Evolutionary conservation across 2,888 invertebrate genomes (phyloP).

Genomic region (Acanthosepion pharaonis): DNA sequence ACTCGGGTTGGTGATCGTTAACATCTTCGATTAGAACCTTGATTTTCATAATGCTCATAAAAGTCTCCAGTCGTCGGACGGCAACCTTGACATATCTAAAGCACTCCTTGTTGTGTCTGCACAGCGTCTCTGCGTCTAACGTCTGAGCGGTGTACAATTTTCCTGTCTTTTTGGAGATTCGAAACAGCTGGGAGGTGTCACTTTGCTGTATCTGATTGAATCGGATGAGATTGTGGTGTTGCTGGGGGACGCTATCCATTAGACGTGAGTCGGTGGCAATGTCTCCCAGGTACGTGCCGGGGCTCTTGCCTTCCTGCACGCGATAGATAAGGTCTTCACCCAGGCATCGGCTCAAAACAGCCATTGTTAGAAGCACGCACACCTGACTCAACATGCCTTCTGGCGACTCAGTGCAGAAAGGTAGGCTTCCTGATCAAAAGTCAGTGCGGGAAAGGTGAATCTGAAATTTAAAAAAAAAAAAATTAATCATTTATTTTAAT

Average conservation of each 20-base stretch:
- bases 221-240: not conserved
- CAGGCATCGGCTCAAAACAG: not conserved
- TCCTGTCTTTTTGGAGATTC: not conserved
- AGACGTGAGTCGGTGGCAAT: not conserved
- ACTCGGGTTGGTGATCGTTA: not conserved
- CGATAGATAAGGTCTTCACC: not conserved
- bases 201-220: not conserved
- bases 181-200: not conserved
- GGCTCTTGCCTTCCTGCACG: not conserved
- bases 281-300: not conserved
- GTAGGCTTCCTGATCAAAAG: not conserved
- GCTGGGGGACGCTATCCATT: not conserved
- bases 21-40: not conserved
- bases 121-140: not conserved
- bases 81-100: not conserved
- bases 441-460: not conserved
- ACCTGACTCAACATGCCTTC: conserved; percentile 5
- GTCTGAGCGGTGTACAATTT: not conserved
- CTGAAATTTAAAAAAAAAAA: not conserved
- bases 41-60: not conserved
- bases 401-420: not conserved
- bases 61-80: not conserved
- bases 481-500: no score
- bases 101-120: not conserved
- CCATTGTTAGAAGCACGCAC: not conserved